A percentile compares a stretch with the other conserved stretches of the same genome.
These are phyloP conservation scores for Cephus pulcher DNA, from an alignment of 2,888 invertebrate species.

Conservation along the genomic window DNA sequence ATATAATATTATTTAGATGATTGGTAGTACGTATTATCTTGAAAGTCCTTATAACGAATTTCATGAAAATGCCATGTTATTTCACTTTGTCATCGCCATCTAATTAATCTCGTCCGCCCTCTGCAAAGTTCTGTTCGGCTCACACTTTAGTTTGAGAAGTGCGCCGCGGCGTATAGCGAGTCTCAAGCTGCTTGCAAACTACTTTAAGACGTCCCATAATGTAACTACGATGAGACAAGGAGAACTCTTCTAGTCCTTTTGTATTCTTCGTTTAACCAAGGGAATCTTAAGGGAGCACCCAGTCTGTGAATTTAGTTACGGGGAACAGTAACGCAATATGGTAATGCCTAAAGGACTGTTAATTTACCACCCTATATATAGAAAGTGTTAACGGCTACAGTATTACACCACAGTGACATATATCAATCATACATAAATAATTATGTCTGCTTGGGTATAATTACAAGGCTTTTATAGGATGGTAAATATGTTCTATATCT, in stretches of 20 bases:
- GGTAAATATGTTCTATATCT: not conserved
- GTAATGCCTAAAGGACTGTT: not conserved
- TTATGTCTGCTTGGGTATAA: not conserved
- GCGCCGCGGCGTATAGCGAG: conserved; percentile 9
- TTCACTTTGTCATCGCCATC: conserved; percentile 40
- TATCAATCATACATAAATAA: not conserved
- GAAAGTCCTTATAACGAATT: not conserved
- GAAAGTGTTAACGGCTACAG: not conserved
- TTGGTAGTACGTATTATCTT: not conserved
- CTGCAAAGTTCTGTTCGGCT: conserved; percentile 29
- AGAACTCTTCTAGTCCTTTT: conserved; percentile 1
- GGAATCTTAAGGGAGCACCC: not conserved
- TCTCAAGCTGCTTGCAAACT: conserved; percentile 48
- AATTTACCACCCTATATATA: not conserved
- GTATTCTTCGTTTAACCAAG: not conserved
- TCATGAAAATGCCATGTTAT: not conserved
- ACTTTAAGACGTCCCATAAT: conserved; percentile 41
- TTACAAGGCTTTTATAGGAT: not conserved
- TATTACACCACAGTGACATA: not conserved
- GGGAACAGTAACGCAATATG: not conserved
- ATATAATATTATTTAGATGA: not conserved
- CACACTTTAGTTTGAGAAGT: conserved; percentile 13
- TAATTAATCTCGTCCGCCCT: conserved; percentile 44
- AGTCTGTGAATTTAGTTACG: not conserved
- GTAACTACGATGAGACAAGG: conserved; percentile 14